A percentile compares a stretch with the other conserved stretches of the same genome.
Conservation (phyloP, 2,797 vertebrate species). For the Hippopotamyrus pictus region DNA sequence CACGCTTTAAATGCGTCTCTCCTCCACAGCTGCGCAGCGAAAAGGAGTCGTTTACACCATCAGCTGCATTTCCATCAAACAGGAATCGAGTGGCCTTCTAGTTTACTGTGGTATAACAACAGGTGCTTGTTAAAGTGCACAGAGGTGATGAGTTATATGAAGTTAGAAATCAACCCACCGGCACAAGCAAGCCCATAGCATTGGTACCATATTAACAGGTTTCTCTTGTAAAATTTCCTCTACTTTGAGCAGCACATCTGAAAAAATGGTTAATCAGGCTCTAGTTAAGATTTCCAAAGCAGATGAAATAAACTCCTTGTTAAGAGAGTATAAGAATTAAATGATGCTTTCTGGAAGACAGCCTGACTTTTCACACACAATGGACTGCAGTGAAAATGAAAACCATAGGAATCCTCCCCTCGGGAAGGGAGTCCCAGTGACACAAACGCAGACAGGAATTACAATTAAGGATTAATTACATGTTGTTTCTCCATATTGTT, state of each 20-base stretch:
- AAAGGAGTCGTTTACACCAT: neutral
- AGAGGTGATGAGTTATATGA: neutral
- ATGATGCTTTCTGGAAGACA: neutral
- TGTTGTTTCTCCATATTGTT: constrained; percentile 38
- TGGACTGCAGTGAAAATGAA: neutral
- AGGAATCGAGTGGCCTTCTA: neutral
- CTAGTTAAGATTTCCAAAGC: neutral
- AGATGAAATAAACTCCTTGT: neutral
- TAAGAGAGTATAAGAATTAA: neutral
- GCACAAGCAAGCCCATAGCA: neutral
- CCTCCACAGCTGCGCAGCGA: neutral
- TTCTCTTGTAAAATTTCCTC: neutral
- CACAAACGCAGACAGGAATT: constrained; percentile 60
- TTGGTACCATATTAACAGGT: neutral
- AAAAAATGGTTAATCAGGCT: neutral
- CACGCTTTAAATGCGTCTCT: neutral
- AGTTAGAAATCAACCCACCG: neutral
- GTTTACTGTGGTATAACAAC: neutral
- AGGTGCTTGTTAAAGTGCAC: neutral
- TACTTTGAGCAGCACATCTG: neutral
- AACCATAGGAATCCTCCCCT: constrained; percentile 18
- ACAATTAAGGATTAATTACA: constrained; percentile 62
- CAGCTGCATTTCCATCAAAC: neutral
- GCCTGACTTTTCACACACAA: neutral
- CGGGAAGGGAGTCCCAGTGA: constrained; percentile 47